Conservation (phyloP, 2,797 vertebrate genomes). For the Peromyscus eremicus region DNA sequence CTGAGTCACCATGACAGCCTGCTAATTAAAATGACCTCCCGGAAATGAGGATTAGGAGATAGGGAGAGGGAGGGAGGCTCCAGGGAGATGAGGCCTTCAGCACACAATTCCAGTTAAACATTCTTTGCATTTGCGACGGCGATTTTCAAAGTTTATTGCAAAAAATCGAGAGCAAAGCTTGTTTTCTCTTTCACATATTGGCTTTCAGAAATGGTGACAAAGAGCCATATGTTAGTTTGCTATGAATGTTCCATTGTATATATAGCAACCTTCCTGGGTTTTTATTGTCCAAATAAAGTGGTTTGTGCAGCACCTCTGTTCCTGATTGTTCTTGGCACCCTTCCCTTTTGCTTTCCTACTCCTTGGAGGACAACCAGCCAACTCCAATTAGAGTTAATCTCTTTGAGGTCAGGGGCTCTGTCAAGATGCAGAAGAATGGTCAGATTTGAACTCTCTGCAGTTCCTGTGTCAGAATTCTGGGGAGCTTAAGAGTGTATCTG, state of each 20-base stretch:
- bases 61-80: conserved; percentile 26
- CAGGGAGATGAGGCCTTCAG: conserved; percentile 77
- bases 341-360: conserved; percentile 42
- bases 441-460: conserved; percentile 18
- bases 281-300: conserved; percentile 86
- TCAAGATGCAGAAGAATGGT: conserved; percentile 45
- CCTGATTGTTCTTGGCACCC: conserved; percentile 58
- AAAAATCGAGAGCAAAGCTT: conserved; percentile 70
- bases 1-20: conserved; percentile 86
- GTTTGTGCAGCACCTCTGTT: conserved; percentile 72
- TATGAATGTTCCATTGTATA: conserved; percentile 62
- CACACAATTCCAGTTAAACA: conserved; percentile 80
- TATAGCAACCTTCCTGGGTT: conserved; percentile 68
- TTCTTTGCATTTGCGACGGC: conserved; percentile 79
- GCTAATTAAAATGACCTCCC: conserved; percentile 89
- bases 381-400: neutral
- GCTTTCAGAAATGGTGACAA: conserved; percentile 78
- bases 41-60: conserved; percentile 86
- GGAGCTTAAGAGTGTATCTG: neutral
- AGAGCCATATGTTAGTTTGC: conserved; percentile 70
- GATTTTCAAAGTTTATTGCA: conserved; percentile 83
- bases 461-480: neutral
- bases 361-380: neutral
- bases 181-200: conserved; percentile 76
- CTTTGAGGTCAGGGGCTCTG: conserved; percentile 36